Evolutionary conservation across 2,797 vertebrate species (phyloP).

Genomic region (Pitangus sulphuratus): DNA sequence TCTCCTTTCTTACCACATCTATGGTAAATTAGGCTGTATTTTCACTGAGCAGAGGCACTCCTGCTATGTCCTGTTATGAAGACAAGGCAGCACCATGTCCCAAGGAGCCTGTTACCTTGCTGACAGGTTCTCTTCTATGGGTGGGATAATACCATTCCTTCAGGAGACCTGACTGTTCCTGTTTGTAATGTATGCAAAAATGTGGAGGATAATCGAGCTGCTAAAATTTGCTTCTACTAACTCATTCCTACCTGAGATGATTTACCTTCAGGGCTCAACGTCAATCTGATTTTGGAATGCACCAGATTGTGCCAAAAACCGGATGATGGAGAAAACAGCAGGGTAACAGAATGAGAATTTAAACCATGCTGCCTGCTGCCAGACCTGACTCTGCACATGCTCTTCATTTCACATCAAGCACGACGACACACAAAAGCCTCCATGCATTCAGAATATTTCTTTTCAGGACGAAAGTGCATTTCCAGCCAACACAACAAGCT

Average conservation of each 20-base stretch:
- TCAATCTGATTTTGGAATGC: neutral
- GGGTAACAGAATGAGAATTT: neutral
- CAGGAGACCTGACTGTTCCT: fast-evolving
- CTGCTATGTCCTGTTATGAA: fast-evolving
- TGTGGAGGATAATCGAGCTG: neutral
- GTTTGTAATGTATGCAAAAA: neutral
- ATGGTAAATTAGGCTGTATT: neutral
- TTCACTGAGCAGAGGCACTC: neutral
- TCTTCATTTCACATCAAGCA: neutral
- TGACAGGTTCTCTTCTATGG: fast-evolving
- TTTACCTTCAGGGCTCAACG: neutral
- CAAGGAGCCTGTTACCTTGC: neutral
- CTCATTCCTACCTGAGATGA: neutral
- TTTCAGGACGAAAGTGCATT: neutral
- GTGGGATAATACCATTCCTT: neutral
- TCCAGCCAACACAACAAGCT: neutral
- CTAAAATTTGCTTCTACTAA: neutral
- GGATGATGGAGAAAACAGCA: fast-evolving
- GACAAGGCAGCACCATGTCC: neutral
- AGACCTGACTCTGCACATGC: fast-evolving
- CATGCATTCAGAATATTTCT: neutral
- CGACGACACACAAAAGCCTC: neutral
- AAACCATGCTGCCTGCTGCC: neutral
- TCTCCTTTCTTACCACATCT: fast-evolving
- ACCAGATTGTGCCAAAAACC: neutral